Conservation (phyloP, 2,888 invertebrate genomes). For the Colostygia pectinataria region DNA sequence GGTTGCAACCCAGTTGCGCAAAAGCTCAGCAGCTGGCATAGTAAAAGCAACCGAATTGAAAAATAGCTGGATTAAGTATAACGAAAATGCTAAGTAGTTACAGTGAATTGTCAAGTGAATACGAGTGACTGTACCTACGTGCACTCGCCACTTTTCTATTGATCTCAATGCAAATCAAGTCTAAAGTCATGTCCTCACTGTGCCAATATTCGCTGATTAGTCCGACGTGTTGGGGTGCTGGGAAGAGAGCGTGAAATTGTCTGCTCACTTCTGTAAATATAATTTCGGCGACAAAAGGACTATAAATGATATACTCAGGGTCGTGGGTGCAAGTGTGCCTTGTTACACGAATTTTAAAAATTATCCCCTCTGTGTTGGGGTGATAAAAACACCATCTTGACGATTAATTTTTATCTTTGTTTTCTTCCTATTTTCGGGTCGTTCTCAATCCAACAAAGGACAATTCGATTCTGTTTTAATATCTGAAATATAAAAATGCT, state of each 20-base stretch:
- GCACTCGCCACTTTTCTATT: too few relatives aligned
- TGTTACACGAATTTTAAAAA: constrained; percentile 67
- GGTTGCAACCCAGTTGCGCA: too few relatives aligned
- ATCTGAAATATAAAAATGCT: too few relatives aligned
- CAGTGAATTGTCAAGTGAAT: too few relatives aligned
- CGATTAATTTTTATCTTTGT: constrained; percentile 21
- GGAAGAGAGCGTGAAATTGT: constrained; percentile 83
- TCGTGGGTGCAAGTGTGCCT: constrained; percentile 70
- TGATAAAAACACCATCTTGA: constrained; percentile 31
- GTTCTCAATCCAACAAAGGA: neutral
- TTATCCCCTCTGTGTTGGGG: constrained; percentile 47
- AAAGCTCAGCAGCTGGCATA: too few relatives aligned
- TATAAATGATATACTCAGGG: constrained; percentile 79
- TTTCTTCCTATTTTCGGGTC: neutral
- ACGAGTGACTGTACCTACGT: too few relatives aligned
- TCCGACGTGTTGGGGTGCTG: constrained; percentile 73
- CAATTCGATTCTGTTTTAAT: neutral
- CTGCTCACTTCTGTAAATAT: constrained; percentile 84
- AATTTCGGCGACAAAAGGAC: constrained; percentile 83
- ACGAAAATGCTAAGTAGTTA: too few relatives aligned
- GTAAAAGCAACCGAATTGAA: too few relatives aligned
- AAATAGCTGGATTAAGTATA: too few relatives aligned
- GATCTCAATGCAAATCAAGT: too few relatives aligned
- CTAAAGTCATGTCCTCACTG: constrained; percentile 51
- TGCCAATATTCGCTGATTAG: constrained; percentile 67